Conservation (phyloP, 1,140 invertebrate species). For the Coptotermes formosanus region DNA sequence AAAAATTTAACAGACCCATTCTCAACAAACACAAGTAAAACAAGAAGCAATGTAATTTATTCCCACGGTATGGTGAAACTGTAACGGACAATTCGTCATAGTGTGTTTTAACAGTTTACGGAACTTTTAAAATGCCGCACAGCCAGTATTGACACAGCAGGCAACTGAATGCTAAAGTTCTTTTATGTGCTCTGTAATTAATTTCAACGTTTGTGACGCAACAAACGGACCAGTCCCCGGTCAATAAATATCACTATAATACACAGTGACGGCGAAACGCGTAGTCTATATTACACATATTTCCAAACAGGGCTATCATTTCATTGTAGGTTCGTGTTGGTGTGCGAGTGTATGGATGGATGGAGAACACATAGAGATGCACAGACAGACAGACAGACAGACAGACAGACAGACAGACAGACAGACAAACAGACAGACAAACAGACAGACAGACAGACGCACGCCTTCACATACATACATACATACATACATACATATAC, state of each 20-base stretch:
- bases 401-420: no score
- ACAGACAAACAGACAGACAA: no score
- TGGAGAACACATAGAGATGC: neutral
- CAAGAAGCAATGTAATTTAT: neutral
- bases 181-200: neutral
- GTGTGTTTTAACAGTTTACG: neutral
- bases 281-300: neutral
- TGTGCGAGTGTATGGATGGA: neutral
- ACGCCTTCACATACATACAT: no score
- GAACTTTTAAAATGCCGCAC: neutral
- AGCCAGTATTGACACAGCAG: neutral
- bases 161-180: neutral
- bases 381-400: neutral
- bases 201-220: neutral
- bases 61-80: neutral
- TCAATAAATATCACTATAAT: neutral
- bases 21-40: neutral
- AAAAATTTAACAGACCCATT: neutral
- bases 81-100: neutral
- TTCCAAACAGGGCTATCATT: no score
- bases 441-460: no score
- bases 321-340: neutral
- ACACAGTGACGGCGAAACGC: neutral
- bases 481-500: no score
- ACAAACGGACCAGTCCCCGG: neutral